Percentiles rank a stretch among this genome's conserved stretches.
Conservation (phyloP, 2,888 invertebrate species). For the Punctoribates punctum region DNA sequence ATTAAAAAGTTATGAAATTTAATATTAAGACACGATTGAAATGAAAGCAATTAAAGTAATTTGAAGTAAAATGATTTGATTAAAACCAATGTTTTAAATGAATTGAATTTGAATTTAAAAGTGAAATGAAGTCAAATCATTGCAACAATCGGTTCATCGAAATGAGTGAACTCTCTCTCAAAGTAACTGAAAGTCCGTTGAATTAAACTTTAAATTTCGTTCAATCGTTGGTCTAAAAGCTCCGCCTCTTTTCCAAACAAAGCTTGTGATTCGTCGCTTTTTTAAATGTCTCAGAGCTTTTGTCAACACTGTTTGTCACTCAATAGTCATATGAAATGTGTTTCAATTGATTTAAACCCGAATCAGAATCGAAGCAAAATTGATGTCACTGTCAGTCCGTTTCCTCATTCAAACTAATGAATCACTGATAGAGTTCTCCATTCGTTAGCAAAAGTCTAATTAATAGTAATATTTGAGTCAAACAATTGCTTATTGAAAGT, state of each 20-base stretch:
- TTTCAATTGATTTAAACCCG: too few relatives aligned
- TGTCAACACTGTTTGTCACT: too few relatives aligned
- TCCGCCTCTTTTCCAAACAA: not conserved
- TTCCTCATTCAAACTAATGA: too few relatives aligned
- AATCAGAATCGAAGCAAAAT: too few relatives aligned
- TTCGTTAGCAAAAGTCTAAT: too few relatives aligned
- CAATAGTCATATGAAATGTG: too few relatives aligned
- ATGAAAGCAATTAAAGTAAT: not conserved
- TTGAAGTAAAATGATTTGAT: not conserved
- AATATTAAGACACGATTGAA: conserved; percentile 1
- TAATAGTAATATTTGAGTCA: conserved; percentile 2
- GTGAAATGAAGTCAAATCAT: not conserved
- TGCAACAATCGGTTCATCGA: not conserved
- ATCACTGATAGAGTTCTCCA: too few relatives aligned
- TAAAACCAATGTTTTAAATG: not conserved
- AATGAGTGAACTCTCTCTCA: not conserved
- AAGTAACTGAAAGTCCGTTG: conserved; percentile 28
- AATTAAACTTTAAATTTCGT: conserved; percentile 36
- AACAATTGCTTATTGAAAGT: not conserved
- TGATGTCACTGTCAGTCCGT: too few relatives aligned
- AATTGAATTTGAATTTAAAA: not conserved
- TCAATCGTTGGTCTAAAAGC: not conserved
- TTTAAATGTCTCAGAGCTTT: too few relatives aligned
- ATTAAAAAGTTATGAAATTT: not conserved
- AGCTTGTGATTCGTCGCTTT: too few relatives aligned